Percentiles rank a stretch among this genome's conserved stretches.
Evolutionary conservation across 2,888 invertebrate genomes (phyloP).

Genomic region (Priocnemis perturbator): DNA sequence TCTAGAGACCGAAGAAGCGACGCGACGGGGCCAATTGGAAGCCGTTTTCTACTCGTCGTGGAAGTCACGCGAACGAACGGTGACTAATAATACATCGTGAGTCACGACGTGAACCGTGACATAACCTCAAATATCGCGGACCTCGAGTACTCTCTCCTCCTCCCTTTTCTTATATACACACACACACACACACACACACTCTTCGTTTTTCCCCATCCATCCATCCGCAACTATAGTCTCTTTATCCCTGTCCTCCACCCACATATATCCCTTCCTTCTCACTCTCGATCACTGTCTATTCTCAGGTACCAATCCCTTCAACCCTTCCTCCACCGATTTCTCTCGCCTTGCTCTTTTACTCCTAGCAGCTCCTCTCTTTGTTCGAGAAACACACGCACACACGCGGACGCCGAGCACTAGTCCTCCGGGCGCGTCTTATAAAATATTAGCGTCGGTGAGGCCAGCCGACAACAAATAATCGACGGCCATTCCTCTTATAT

Average conservation of each 20-base stretch:
- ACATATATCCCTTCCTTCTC: slow-evolving; percentile 7
- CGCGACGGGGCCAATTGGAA: slow-evolving; percentile 36
- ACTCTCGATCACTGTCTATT: too few species aligned
- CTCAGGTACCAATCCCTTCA: neutral
- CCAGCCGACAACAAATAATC: slow-evolving; percentile 41
- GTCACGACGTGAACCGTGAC: slow-evolving; percentile 56
- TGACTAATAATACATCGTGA: slow-evolving; percentile 57
- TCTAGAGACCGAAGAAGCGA: too few species aligned
- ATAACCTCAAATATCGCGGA: slow-evolving; percentile 48
- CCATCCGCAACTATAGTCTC: neutral
- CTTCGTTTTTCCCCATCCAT: slow-evolving; percentile 9
- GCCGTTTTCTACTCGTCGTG: slow-evolving; percentile 42
- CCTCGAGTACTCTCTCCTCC: slow-evolving; percentile 3
- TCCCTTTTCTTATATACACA: neutral
- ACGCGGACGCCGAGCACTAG: slow-evolving; percentile 4
- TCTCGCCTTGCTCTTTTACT: neutral
- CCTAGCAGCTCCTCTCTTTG: slow-evolving; percentile 5
- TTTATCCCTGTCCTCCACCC: slow-evolving; percentile 8
- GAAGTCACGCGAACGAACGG: slow-evolving; percentile 51
- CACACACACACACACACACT: too few species aligned
- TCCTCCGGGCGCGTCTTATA: slow-evolving; percentile 16
- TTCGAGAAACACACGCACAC: neutral
- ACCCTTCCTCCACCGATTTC: neutral
- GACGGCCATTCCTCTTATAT: slow-evolving; percentile 33
- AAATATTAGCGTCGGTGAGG: slow-evolving; percentile 37